These are phyloP conservation scores for Dicranocentrus wangi DNA, from an alignment of 2,888 invertebrate genomes.

Conservation along the genomic window DNA sequence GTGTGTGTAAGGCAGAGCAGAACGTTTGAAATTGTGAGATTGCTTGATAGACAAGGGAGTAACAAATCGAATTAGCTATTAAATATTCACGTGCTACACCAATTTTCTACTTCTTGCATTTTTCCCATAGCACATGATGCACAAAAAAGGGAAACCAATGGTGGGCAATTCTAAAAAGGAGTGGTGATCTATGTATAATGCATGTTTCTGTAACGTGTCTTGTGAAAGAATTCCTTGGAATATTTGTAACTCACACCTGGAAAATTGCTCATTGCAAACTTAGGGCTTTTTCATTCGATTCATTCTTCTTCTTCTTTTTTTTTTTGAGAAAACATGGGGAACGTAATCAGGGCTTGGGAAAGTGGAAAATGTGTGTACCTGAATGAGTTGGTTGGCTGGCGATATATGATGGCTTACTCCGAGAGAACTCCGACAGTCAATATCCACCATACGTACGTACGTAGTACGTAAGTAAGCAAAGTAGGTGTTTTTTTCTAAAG, in stretches of 20 bases:
- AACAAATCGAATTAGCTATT: slow-evolving; percentile 66
- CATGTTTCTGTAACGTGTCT: slow-evolving; percentile 29
- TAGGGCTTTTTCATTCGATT: neutral
- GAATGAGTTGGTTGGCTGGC: too few relatives aligned
- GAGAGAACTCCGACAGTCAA: too few relatives aligned
- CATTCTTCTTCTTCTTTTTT: too few relatives aligned
- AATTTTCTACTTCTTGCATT: slow-evolving; percentile 54
- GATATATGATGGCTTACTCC: too few relatives aligned
- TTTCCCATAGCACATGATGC: slow-evolving; percentile 46
- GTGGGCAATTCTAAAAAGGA: neutral
- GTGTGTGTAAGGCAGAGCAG: slow-evolving; percentile 19
- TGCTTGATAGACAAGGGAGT: slow-evolving; percentile 62
- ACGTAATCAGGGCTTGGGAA: neutral
- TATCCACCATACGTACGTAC: too few relatives aligned
- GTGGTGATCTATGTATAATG: slow-evolving; percentile 26
- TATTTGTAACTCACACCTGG: slow-evolving; percentile 49
- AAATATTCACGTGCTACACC: slow-evolving; percentile 59
- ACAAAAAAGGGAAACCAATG: neutral
- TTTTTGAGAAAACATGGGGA: too few relatives aligned
- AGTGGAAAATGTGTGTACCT: neutral
- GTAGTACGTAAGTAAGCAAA: neutral
- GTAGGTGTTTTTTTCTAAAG: slow-evolving; percentile 21
- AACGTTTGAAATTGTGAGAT: slow-evolving; percentile 55
- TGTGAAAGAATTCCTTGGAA: slow-evolving; percentile 18
- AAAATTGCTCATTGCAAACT: slow-evolving; percentile 34